phyloP scores from a whole-genome alignment of 1,140 invertebrate species.

The Lepidostoma basale region DNA sequence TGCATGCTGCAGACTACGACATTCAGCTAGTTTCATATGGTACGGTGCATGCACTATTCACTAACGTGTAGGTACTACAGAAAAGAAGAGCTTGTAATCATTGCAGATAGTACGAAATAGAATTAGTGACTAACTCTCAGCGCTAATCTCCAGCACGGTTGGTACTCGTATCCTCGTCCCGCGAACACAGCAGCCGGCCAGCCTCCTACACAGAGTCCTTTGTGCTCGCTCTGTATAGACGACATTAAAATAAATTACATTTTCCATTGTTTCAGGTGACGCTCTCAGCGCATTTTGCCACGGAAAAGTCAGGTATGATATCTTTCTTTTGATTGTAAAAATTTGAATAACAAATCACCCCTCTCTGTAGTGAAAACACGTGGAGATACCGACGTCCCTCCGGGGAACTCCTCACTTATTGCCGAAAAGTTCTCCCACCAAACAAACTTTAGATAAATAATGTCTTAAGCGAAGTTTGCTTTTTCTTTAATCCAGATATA shows the following conservation, averaged over 20 bases:
- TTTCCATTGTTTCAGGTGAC: conserved; percentile 26
- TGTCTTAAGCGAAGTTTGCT: no score
- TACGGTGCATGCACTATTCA: no score
- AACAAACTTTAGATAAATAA: not conserved
- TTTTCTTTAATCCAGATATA: no score
- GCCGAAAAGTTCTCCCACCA: no score
- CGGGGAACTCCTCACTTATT: no score
- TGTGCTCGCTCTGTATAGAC: conserved; percentile 3
- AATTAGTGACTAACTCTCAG: no score
- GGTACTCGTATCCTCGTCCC: no score
- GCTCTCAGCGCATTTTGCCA: conserved; percentile 4
- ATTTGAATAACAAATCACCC: conserved; percentile 7
- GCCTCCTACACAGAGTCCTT: conserved; percentile 9
- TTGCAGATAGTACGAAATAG: no score
- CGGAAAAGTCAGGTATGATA: conserved; percentile 19
- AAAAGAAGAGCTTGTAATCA: no score
- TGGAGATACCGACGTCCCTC: not conserved
- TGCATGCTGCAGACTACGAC: no score
- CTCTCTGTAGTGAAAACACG: not conserved
- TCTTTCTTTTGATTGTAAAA: conserved; percentile 18
- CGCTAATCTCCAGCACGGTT: conserved; percentile 2
- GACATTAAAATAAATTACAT: conserved; percentile 25
- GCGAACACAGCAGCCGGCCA: not conserved
- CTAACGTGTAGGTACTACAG: no score
- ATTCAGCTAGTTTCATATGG: no score